Evolutionary conservation across 2,888 invertebrate genomes (phyloP).

Genomic region (Drepanosiphum platanoidis): DNA sequence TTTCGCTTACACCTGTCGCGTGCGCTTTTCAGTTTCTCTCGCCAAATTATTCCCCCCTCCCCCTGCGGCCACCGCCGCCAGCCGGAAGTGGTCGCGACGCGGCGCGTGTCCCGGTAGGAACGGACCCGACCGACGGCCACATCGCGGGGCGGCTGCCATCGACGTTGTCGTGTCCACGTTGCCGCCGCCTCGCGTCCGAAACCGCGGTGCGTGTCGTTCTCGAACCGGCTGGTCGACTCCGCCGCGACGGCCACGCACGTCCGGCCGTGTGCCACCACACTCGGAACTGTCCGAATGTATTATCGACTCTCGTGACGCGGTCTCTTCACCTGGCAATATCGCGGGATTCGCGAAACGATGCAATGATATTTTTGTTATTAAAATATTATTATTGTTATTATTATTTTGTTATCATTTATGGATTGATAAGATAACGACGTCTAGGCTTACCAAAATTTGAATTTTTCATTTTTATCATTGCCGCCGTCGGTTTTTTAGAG

Average conservation of each 20-base stretch:
- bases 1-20: constrained; percentile 48
- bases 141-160: too few species aligned
- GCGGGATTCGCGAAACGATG: too few species aligned
- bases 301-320: not conserved
- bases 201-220: constrained; percentile 14
- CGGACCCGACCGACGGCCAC: too few species aligned
- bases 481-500: constrained; percentile 37
- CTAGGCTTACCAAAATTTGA: constrained; percentile 61
- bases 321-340: too few species aligned
- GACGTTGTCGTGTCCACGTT: too few species aligned
- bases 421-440: constrained; percentile 61
- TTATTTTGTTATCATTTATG: constrained; percentile 51
- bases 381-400: constrained; percentile 41
- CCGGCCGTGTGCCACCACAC: too few species aligned
- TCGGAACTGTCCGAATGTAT: too few species aligned
- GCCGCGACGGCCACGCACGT: too few species aligned
- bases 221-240: constrained; percentile 16
- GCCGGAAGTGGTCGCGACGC: constrained; percentile 18
- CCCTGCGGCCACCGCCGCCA: too few species aligned
- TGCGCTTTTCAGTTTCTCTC: constrained; percentile 27
- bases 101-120: too few species aligned
- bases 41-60: too few species aligned
- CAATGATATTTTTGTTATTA: not conserved
- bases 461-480: constrained; percentile 52
- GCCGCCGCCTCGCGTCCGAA: not conserved